Evolutionary conservation across 2,888 invertebrate genomes (phyloP).

Genomic region (Callosobruchus maculatus): DNA sequence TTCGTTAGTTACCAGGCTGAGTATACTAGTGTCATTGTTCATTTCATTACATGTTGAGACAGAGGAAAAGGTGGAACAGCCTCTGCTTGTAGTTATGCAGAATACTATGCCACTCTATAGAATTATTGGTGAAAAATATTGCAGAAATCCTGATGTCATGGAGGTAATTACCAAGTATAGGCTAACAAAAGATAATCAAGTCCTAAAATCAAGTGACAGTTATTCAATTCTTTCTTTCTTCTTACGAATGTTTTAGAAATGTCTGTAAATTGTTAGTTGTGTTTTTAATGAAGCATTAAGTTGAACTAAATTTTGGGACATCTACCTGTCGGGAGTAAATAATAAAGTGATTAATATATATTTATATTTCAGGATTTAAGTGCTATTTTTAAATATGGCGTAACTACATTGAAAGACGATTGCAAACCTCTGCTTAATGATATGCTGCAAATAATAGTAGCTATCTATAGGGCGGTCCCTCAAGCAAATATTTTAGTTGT

Average conservation of each 20-base stretch:
- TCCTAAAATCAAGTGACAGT: no score
- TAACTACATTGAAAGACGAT: slow-evolving; percentile 68
- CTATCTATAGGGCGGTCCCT: slow-evolving; percentile 65
- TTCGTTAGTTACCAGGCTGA: slow-evolving; percentile 59
- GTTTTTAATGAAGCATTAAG: no score
- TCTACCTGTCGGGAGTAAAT: no score
- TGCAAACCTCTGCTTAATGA: slow-evolving; percentile 65
- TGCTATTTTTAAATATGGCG: slow-evolving; percentile 68
- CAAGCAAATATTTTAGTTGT: slow-evolving; percentile 69
- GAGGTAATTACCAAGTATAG: no score
- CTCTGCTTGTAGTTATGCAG: slow-evolving; percentile 58
- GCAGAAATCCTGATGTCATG: slow-evolving; percentile 59
- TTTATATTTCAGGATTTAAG: slow-evolving; percentile 62
- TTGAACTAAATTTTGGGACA: no score
- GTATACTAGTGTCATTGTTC: slow-evolving; percentile 61
- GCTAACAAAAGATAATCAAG: no score
- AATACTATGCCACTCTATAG: slow-evolving; percentile 62
- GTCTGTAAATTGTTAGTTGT: no score
- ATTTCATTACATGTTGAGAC: slow-evolving; percentile 54
- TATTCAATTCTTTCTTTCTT: no score
- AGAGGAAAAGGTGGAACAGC: slow-evolving; percentile 46
- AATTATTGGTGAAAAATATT: slow-evolving; percentile 60
- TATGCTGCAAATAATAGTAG: slow-evolving; percentile 63
- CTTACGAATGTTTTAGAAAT: no score
- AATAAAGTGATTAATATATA: no score